Percentiles rank a stretch among this genome's conserved stretches.
Conservation (phyloP, 1,140 invertebrate genomes). For the Dendroctonus ponderosae region DNA sequence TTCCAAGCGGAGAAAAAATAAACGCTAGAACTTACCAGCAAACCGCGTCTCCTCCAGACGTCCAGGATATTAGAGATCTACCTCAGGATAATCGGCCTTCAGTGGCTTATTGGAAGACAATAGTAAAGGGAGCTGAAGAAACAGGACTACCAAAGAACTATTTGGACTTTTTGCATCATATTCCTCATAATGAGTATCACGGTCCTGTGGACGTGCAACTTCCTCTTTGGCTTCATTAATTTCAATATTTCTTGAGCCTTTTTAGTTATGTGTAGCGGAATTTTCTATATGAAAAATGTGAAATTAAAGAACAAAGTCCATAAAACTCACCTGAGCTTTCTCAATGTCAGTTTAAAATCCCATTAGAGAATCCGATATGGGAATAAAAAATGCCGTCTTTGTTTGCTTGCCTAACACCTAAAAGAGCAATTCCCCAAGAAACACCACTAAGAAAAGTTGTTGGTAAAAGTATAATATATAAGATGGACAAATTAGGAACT, state of each 20-base stretch:
- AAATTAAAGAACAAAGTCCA: too few species aligned
- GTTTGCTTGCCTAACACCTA: too few species aligned
- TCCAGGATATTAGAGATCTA: conserved; percentile 50
- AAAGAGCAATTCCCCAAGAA: too few species aligned
- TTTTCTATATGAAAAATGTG: too few species aligned
- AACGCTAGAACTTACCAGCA: conserved; percentile 70
- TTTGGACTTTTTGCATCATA: conserved; percentile 59
- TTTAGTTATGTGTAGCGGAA: background rate
- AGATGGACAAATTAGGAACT: too few species aligned
- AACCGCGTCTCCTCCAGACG: conserved; percentile 51
- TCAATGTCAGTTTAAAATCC: too few species aligned
- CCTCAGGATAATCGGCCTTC: conserved; percentile 65
- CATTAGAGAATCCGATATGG: too few species aligned
- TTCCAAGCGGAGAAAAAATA: conserved; percentile 53
- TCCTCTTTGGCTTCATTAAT: conserved; percentile 24
- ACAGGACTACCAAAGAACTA: conserved; percentile 68
- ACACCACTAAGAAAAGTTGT: too few species aligned
- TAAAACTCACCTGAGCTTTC: too few species aligned
- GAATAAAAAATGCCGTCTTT: too few species aligned
- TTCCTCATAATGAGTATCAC: conserved; percentile 67
- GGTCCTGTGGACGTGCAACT: conserved; percentile 47
- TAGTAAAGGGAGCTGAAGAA: conserved; percentile 67
- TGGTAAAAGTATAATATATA: too few species aligned
- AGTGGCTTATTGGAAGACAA: conserved; percentile 64
- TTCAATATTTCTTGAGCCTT: background rate